These are phyloP conservation scores for Meloidogyne floridensis DNA, from an alignment of 1,140 invertebrate genomes.

Conservation along the genomic window DNA sequence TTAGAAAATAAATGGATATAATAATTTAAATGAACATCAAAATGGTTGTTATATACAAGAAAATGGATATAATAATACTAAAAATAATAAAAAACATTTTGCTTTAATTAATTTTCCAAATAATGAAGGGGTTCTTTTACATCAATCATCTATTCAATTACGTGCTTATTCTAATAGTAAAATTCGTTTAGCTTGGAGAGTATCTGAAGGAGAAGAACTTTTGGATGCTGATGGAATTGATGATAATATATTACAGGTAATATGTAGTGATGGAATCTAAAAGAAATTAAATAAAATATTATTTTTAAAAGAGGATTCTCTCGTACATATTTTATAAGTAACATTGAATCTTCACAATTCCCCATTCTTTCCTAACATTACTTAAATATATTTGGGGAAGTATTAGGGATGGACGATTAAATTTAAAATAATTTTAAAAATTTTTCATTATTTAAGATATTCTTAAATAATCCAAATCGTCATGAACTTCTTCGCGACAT, in stretches of 20 bases:
- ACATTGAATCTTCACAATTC: no score
- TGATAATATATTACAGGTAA: slow-evolving; percentile 47
- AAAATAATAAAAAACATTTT: slow-evolving; percentile 25
- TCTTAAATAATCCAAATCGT: slow-evolving; percentile 32
- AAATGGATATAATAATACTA: background rate
- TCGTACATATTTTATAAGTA: no score
- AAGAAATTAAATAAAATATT: no score
- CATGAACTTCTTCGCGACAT: slow-evolving; percentile 38
- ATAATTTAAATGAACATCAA: background rate
- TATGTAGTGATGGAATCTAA: no score
- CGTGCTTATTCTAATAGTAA: slow-evolving; percentile 33
- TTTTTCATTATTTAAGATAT: slow-evolving; percentile 27
- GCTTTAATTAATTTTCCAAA: slow-evolving; percentile 54
- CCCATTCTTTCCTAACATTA: no score
- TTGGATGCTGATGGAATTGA: slow-evolving; percentile 50
- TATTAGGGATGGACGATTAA: background rate
- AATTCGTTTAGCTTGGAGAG: slow-evolving; percentile 48
- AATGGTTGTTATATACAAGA: background rate
- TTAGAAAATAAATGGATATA: background rate
- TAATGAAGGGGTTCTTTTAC: slow-evolving; percentile 45
- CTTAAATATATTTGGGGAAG: background rate
- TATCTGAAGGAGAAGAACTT: slow-evolving; percentile 52
- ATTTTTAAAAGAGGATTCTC: no score
- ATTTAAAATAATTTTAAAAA: slow-evolving; percentile 14
- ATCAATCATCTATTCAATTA: slow-evolving; percentile 41